Conservation (phyloP, 1,140 invertebrate genomes). For the Heliconius hermathena region DNA sequence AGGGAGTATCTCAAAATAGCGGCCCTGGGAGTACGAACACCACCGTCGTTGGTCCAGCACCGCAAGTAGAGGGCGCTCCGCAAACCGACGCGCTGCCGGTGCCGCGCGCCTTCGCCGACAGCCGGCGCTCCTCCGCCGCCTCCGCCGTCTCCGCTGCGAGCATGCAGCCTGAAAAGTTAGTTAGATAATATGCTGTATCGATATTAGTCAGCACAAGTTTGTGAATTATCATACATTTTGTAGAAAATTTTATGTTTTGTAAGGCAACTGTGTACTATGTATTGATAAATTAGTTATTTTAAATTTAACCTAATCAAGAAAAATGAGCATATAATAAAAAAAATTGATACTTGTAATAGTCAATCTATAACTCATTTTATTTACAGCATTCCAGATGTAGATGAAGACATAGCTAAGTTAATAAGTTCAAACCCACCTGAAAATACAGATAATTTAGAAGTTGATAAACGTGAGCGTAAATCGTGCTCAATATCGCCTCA, state of each 20-base stretch:
- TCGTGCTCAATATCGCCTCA: conserved; percentile 62
- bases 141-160: conserved; percentile 79
- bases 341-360: too few species aligned
- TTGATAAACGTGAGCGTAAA: conserved; percentile 64
- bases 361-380: neutral
- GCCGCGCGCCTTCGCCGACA: conserved; percentile 89
- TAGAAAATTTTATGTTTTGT: too few species aligned
- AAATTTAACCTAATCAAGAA: too few species aligned
- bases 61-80: conserved; percentile 26
- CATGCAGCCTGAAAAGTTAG: conserved; percentile 71
- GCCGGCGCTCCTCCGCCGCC: conserved; percentile 85
- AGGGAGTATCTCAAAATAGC: conserved; percentile 45
- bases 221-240: too few species aligned
- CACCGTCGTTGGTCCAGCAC: neutral
- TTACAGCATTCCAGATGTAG: conserved; percentile 80
- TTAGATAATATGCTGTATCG: neutral
- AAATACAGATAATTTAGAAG: conserved; percentile 53
- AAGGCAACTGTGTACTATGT: too few species aligned
- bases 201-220: too few species aligned
- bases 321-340: too few species aligned
- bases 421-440: conserved; percentile 69
- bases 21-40: conserved; percentile 25
- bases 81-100: conserved; percentile 82
- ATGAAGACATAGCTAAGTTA: conserved; percentile 80
- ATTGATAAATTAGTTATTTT: neutral